These are phyloP conservation scores for Drosophila fuyamai DNA, from an alignment of 1,140 invertebrate species.

Conservation along the genomic window DNA sequence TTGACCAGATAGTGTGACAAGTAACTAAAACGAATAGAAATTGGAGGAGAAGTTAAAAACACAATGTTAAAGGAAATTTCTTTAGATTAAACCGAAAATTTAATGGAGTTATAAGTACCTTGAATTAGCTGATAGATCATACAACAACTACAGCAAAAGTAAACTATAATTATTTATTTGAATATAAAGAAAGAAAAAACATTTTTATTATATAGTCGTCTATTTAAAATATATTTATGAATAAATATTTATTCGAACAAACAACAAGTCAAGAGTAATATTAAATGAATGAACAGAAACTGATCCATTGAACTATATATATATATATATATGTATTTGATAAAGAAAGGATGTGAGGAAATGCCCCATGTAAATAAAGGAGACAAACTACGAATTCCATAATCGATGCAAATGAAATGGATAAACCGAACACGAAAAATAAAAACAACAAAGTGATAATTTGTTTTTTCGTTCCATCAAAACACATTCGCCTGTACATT, in stretches of 20 bases:
- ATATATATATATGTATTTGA: conserved; percentile 60
- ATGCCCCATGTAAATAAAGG: conserved; percentile 74
- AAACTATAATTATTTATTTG: conserved; percentile 57
- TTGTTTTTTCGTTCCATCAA: conserved; percentile 45
- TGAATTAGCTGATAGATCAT: conserved; percentile 81
- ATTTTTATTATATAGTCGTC: conserved; percentile 46
- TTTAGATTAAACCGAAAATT: conserved; percentile 46
- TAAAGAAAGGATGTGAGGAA: conserved; percentile 35
- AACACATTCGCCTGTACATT: conserved; percentile 35
- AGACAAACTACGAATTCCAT: conserved; percentile 76
- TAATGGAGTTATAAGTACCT: conserved; percentile 84
- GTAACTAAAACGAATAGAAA: conserved; percentile 32
- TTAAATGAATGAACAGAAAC: conserved; percentile 42
- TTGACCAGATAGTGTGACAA: conserved; percentile 46
- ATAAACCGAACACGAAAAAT: conserved; percentile 33
- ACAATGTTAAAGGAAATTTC: conserved; percentile 56
- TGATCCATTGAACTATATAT: conserved; percentile 82
- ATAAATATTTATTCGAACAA: conserved; percentile 55
- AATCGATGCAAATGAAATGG: conserved; percentile 66
- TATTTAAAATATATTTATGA: conserved; percentile 36
- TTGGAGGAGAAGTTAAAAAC: conserved; percentile 27
- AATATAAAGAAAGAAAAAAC: conserved; percentile 24
- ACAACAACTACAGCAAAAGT: conserved; percentile 47
- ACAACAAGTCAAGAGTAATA: conserved; percentile 47
- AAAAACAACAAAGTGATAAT: conserved; percentile 71